phyloP scores from a whole-genome alignment of 2,797 vertebrate genomes.

The Amblyopsis hoosieri region DNA sequence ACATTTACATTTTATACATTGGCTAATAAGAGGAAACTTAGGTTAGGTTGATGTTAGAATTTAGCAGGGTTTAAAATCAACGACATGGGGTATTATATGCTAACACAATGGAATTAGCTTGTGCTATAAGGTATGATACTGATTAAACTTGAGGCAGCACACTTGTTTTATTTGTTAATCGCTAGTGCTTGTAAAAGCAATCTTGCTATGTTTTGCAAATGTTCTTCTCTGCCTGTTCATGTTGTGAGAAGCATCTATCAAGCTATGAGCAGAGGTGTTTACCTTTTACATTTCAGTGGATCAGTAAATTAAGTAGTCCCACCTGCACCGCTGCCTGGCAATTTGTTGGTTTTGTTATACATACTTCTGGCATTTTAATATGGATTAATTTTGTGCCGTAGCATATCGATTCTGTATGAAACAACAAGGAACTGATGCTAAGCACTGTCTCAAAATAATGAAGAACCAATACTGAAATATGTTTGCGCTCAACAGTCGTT shows the following conservation, averaged over 20 bases:
- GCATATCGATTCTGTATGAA: constrained; percentile 33
- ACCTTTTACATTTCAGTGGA: constrained; percentile 53
- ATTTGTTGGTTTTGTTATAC: constrained; percentile 37
- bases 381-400: constrained; percentile 31
- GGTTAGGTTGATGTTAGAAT: too few species aligned
- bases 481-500: not conserved
- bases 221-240: constrained; percentile 51
- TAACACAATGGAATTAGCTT: too few species aligned
- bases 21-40: too few species aligned
- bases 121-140: too few species aligned
- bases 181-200: not conserved
- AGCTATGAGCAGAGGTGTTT: constrained; percentile 38
- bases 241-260: constrained; percentile 64
- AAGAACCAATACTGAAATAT: not conserved
- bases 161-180: not conserved
- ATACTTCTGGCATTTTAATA: constrained; percentile 23
- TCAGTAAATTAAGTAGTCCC: constrained; percentile 57
- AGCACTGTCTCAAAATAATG: constrained; percentile 8
- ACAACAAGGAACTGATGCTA: constrained; percentile 4
- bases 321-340: constrained; percentile 47
- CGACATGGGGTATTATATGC: too few species aligned
- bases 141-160: constrained; percentile 1
- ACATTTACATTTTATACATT: too few species aligned
- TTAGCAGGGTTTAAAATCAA: too few species aligned
- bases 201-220: constrained; percentile 22